Conservation (phyloP, 2,113 vertebrate genomes). For the Pandion haliaetus region DNA sequence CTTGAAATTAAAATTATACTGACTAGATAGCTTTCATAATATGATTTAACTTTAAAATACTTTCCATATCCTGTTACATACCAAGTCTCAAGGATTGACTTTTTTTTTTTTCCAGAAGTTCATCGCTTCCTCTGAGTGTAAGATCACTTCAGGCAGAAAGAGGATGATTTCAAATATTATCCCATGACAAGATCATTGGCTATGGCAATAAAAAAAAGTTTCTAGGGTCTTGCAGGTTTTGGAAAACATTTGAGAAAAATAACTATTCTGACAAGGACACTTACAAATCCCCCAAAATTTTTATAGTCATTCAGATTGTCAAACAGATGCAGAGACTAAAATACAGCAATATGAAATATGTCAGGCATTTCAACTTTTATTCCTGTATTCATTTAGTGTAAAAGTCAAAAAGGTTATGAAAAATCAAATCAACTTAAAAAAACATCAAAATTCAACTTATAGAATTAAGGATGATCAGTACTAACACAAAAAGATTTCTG, state of each 20-base stretch:
- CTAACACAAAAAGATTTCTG: background rate
- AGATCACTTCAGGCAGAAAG: background rate
- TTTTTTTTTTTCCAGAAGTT: rapidly evolving
- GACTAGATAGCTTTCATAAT: background rate
- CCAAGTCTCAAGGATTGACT: background rate
- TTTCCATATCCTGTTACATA: background rate
- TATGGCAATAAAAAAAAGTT: background rate
- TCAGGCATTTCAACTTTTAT: background rate
- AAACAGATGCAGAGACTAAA: background rate
- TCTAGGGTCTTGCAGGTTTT: background rate
- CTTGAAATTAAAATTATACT: background rate
- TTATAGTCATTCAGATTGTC: background rate
- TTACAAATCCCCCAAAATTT: background rate
- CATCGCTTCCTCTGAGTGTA: background rate
- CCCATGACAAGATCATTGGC: background rate
- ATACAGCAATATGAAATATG: background rate
- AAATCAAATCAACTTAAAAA: background rate
- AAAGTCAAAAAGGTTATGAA: background rate
- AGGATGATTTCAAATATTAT: background rate
- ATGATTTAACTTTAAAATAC: background rate
- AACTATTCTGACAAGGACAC: background rate
- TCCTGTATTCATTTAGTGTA: background rate
- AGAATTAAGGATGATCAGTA: background rate
- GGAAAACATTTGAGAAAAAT: background rate
- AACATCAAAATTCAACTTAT: background rate